phyloP scores from a whole-genome alignment of 1,140 invertebrate genomes.

The Drosophila jambulina region DNA sequence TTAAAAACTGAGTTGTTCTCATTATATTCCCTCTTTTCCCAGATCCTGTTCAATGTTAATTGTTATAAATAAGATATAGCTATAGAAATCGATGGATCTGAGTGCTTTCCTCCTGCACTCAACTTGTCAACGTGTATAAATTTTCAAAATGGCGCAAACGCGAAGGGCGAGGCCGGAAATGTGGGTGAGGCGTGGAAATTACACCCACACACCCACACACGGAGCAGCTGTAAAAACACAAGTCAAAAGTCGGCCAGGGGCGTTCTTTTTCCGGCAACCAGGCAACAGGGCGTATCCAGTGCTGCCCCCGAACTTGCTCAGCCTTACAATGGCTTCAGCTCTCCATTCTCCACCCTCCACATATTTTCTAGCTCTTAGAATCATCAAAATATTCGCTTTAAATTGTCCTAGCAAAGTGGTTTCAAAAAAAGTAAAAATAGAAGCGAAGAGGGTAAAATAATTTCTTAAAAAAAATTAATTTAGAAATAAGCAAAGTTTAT shows the following conservation, averaged over 20 bases:
- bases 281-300: slow-evolving; percentile 29
- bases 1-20: slow-evolving; percentile 2
- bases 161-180: not conserved
- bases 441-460: not conserved
- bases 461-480: no score
- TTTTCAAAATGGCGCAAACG: slow-evolving; percentile 35
- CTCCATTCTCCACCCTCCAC: not conserved
- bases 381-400: slow-evolving; percentile 42
- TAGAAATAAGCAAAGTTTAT: no score
- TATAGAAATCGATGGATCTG: no score
- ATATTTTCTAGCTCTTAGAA: not conserved
- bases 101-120: slow-evolving; percentile 25
- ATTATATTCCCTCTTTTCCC: not conserved
- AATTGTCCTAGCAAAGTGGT: slow-evolving; percentile 14
- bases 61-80: not conserved
- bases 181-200: slow-evolving; percentile 1
- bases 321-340: not conserved
- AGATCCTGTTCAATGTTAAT: not conserved
- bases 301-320: not conserved
- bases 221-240: slow-evolving; percentile 65
- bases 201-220: slow-evolving; percentile 30
- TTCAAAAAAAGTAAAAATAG: not conserved
- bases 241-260: slow-evolving; percentile 56
- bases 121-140: slow-evolving; percentile 71
- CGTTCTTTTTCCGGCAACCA: slow-evolving; percentile 45